Conservation (phyloP, 2,113 vertebrate species). For the Tetrax tetrax region DNA sequence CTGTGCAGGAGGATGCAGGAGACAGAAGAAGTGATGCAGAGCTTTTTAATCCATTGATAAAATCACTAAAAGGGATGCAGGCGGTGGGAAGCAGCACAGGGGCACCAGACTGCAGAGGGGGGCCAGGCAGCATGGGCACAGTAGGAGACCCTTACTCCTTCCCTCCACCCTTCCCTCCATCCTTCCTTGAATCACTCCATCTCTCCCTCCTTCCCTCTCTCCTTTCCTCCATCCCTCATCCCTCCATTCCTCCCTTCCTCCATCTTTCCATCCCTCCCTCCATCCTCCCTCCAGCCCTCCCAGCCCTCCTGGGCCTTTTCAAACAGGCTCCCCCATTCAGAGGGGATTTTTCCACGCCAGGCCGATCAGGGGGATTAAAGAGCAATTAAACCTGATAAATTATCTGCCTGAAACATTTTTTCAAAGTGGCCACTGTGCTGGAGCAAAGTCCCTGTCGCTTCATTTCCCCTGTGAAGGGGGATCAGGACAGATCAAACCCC, state of each 20-base stretch:
- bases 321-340: constrained; percentile 80
- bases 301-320: constrained; percentile 61
- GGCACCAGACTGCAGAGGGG: background rate
- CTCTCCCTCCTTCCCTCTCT: background rate
- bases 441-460: constrained; percentile 76
- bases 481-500: constrained; percentile 60
- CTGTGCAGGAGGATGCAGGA: background rate
- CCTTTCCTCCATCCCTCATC: background rate
- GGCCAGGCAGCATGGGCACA: background rate
- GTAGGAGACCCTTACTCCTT: background rate
- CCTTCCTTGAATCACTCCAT: background rate
- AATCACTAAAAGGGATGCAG: background rate
- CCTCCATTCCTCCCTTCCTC: background rate
- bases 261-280: background rate
- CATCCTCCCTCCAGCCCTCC: background rate
- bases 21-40: background rate
- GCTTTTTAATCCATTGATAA: background rate
- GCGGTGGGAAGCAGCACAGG: background rate
- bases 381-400: constrained; percentile 87
- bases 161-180: background rate
- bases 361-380: constrained; percentile 88
- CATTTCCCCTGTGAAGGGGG: constrained; percentile 71
- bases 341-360: constrained; percentile 88
- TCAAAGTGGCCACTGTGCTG: constrained; percentile 79
- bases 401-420: constrained; percentile 77